phyloP scores from a whole-genome alignment of 2,113 vertebrate genomes.

The Microcebus tavaratra region DNA sequence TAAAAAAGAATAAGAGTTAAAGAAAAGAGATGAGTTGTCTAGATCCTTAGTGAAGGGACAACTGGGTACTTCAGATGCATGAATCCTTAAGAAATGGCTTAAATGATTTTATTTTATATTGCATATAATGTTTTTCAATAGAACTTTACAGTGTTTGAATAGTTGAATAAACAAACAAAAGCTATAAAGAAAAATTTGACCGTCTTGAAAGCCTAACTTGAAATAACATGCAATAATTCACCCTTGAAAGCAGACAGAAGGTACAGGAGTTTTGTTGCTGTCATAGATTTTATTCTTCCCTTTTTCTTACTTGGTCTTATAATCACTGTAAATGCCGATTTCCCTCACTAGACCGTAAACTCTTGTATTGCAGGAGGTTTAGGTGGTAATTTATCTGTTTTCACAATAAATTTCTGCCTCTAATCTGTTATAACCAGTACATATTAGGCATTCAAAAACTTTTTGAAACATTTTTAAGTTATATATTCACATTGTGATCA shows the following conservation, averaged over 20 bases:
- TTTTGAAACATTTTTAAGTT: background rate
- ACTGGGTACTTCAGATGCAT: background rate
- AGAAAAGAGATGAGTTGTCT: background rate
- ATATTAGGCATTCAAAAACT: background rate
- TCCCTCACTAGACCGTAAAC: background rate
- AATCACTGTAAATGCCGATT: background rate
- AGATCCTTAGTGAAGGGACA: background rate
- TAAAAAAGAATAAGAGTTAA: background rate
- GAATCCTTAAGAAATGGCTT: background rate
- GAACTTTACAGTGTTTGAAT: background rate
- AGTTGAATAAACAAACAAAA: slow-evolving; percentile 24
- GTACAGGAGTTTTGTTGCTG: background rate
- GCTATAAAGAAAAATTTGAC: background rate
- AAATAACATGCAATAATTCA: background rate
- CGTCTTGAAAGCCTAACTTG: background rate
- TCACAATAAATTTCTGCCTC: background rate
- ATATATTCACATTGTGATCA: background rate
- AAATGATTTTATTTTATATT: background rate
- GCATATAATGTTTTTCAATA: background rate
- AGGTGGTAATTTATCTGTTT: background rate
- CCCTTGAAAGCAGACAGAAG: background rate
- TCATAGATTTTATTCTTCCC: background rate
- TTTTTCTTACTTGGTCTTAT: background rate
- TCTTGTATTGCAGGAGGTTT: background rate
- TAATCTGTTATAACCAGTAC: background rate